A percentile compares a stretch with the other conserved stretches of the same genome.
These are phyloP conservation scores for Aporophyla lueneburgensis DNA, from an alignment of 2,888 invertebrate species.

Conservation along the genomic window DNA sequence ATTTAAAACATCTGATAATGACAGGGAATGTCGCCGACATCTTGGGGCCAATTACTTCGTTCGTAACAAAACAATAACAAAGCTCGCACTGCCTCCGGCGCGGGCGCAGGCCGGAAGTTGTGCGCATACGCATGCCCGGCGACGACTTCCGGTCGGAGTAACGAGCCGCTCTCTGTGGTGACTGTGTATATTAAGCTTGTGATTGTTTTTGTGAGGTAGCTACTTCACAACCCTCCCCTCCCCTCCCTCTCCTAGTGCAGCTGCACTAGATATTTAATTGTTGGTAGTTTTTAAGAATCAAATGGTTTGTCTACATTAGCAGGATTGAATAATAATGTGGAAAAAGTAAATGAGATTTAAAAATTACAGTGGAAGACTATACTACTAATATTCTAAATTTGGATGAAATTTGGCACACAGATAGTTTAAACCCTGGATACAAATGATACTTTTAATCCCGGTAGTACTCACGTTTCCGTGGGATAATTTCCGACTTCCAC, in stretches of 20 bases:
- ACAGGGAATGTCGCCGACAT: slow-evolving; percentile 48
- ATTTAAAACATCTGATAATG: slow-evolving; percentile 53
- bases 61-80: slow-evolving; percentile 68
- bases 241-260: too few relatives aligned
- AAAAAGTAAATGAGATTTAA: too few relatives aligned
- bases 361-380: not conserved
- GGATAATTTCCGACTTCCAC: too few relatives aligned
- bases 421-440: too few relatives aligned
- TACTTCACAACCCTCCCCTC: too few relatives aligned
- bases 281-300: not conserved
- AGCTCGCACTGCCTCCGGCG: slow-evolving; percentile 48
- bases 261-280: slow-evolving; percentile 19
- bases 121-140: slow-evolving; percentile 63
- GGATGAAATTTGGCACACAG: too few relatives aligned
- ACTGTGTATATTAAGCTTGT: slow-evolving; percentile 30
- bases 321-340: too few relatives aligned
- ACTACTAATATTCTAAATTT: too few relatives aligned
- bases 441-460: too few relatives aligned
- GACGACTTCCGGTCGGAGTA: slow-evolving; percentile 61
- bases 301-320: too few relatives aligned
- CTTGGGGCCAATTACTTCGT: slow-evolving; percentile 54
- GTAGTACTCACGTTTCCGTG: too few relatives aligned
- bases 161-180: slow-evolving; percentile 63
- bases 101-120: slow-evolving; percentile 59
- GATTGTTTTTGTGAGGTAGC: slow-evolving; percentile 42